These are phyloP conservation scores for Dicranocentrus wangi DNA, from an alignment of 2,888 invertebrate genomes.

Conservation along the genomic window DNA sequence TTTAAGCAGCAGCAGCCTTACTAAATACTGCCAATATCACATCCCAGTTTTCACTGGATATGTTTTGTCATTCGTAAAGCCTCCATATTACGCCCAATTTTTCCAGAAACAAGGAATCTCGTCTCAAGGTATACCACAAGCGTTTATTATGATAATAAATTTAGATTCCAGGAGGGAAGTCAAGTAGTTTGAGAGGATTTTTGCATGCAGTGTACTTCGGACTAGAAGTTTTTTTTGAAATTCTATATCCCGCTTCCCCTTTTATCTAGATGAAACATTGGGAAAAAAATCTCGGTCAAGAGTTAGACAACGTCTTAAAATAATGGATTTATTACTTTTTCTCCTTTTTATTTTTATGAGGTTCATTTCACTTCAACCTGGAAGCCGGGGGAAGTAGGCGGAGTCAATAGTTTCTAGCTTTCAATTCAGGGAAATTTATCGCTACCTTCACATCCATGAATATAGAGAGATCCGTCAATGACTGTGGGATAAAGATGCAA, in stretches of 20 bases:
- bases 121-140: slow-evolving; percentile 14
- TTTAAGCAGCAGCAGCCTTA: neutral
- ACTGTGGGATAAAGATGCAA: too few species aligned
- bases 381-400: neutral
- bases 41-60: too few species aligned
- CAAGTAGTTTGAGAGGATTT: slow-evolving; percentile 8
- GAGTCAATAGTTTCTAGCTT: neutral
- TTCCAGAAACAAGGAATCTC: neutral
- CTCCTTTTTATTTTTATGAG: slow-evolving; percentile 42
- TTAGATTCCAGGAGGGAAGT: slow-evolving; percentile 45
- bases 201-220: slow-evolving; percentile 12
- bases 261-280: neutral
- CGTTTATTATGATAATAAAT: slow-evolving; percentile 60
- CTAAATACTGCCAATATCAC: too few species aligned
- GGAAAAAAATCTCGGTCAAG: slow-evolving; percentile 43
- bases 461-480: too few species aligned
- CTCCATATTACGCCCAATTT: slow-evolving; percentile 11
- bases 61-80: too few species aligned
- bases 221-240: slow-evolving; percentile 27
- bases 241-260: slow-evolving; percentile 24
- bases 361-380: neutral
- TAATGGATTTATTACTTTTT: slow-evolving; percentile 50
- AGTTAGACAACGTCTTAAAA: slow-evolving; percentile 24
- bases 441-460: too few species aligned
- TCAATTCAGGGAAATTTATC: too few species aligned